A percentile compares a stretch with the other conserved stretches of the same genome.
Evolutionary conservation across 2,888 invertebrate species (phyloP).

Genomic region (Cloeon dipterum): DNA sequence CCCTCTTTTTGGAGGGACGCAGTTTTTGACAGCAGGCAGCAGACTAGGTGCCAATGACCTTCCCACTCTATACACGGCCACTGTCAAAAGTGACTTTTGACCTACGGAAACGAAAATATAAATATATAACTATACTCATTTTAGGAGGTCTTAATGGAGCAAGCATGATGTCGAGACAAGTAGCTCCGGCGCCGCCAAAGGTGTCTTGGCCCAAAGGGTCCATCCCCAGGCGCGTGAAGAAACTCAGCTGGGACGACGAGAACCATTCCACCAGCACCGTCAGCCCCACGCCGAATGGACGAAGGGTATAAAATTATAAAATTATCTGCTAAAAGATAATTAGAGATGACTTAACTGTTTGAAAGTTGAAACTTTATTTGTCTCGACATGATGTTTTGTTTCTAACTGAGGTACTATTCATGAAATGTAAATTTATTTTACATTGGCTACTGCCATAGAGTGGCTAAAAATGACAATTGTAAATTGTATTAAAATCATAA

Average conservation of each 20-base stretch:
- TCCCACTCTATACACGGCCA: conserved; percentile 22
- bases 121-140: not conserved
- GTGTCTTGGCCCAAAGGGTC: conserved; percentile 36
- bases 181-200: not conserved
- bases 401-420: too few relatives aligned
- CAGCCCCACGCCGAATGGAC: not conserved
- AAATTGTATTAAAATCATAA: too few relatives aligned
- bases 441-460: too few relatives aligned
- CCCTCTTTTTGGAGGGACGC: conserved; percentile 16
- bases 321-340: too few relatives aligned
- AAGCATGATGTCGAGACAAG: not conserved
- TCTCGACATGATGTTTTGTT: too few relatives aligned
- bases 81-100: conserved; percentile 27
- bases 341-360: too few relatives aligned
- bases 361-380: too few relatives aligned
- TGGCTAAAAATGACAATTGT: too few relatives aligned
- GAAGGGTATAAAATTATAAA: too few relatives aligned
- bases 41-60: conserved; percentile 13
- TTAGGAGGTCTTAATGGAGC: not conserved
- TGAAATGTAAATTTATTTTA: too few relatives aligned
- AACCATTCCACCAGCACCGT: conserved; percentile 6
- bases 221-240: conserved; percentile 47
- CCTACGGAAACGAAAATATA: not conserved
- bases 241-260: conserved; percentile 54
- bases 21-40: too few relatives aligned